Percentiles rank a stretch among this genome's conserved stretches.
Evolutionary conservation across 2,113 vertebrate genomes (phyloP).

Genomic region (Benitochromis conjunctus): DNA sequence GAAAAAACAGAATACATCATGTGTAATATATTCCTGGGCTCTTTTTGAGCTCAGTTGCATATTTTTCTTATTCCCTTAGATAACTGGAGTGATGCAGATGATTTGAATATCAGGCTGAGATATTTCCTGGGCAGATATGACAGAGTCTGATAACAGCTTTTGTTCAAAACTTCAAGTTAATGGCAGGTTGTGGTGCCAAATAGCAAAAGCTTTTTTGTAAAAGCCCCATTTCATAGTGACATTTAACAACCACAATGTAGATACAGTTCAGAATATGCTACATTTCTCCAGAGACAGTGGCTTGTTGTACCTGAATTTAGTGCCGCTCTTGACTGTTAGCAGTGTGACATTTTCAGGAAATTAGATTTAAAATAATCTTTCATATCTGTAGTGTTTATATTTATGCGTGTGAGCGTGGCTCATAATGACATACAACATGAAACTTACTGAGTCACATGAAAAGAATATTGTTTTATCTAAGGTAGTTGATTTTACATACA

Average conservation of each 20-base stretch:
- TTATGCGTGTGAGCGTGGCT: accelerated
- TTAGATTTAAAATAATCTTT: background rate
- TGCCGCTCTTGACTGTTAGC: background rate
- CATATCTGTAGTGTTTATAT: background rate
- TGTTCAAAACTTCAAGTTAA: background rate
- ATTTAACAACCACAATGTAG: background rate
- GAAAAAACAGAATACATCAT: background rate
- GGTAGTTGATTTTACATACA: background rate
- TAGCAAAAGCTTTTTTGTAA: background rate
- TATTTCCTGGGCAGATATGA: background rate
- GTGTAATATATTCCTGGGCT: background rate
- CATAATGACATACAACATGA: background rate
- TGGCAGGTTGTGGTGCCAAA: background rate
- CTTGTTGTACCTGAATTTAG: background rate
- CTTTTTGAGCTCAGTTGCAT: background rate
- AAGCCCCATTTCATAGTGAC: background rate
- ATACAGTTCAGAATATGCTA: background rate
- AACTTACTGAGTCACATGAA: background rate
- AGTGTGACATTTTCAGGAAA: background rate
- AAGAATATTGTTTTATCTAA: background rate
- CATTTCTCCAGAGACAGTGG: background rate
- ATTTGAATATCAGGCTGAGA: background rate
- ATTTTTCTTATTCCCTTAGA: background rate
- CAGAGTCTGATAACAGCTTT: background rate
- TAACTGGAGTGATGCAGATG: background rate